Evolutionary conservation across 2,797 vertebrate species (phyloP), one percentile per base, ranked within the genome.

Genomic region (Myiothlypis chrysogaster): DNA sequence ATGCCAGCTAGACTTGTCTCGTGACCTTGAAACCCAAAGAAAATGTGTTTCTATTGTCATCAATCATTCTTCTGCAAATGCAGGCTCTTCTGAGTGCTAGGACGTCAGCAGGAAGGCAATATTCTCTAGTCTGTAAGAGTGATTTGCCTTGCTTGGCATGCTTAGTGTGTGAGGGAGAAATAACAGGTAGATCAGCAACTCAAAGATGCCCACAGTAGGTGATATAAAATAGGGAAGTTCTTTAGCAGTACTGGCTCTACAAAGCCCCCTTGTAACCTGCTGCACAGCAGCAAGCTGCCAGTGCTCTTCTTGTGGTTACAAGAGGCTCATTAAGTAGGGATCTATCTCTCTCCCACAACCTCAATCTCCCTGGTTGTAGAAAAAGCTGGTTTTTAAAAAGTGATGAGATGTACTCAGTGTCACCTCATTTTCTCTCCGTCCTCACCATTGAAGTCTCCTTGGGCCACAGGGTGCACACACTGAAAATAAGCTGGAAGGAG

Each of bases 401-500:
- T 35, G 8, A 41, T 69, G 55, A 70, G 71, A 41, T 53, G 14
- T 70, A 34, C 49, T 70, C 27, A 28, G 49, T 56, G 35, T 49
- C 68, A 25, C 30, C 32, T 91, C 23, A 1, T 18, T 35, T 87
- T 56, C 50, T 72, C 44, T 79, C 37, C 32, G 21, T 66, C 21
- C 19, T 79, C 59, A 53, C 79, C 9, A 8, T 1, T 57, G 50
- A 21, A 43, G 18, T 83, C 28, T 59, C 19, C 20, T 80, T 53
- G 68, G 27, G 34, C 44, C 30, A 37, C 24, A 0, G 10, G 30
- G 10, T 0, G 0, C 4, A 15, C 8, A 46, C 21, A 35, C 47
- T 32, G 66, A 55, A 55, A 46, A 24, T 0, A 56, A 56, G 23
- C 35, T 68, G 55, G 63, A 82, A 72, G 57, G 56, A 91, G 24